Percentiles rank a stretch among this genome's conserved stretches.
These are phyloP conservation scores for cattle (Bos taurus) DNA, from an alignment of 2,113 vertebrate species.

Conservation along the genomic window ARS-UCD2.0 NC_037347.1:62858001-62858500, in stretches of 20 bases:
- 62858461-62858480: conserved; percentile 35
- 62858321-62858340: neutral
- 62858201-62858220: neutral
- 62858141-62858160: neutral
- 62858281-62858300: neutral
- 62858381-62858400: neutral
- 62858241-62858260: neutral
- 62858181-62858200: neutral
- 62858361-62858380: neutral
- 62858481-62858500: neutral
- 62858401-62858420: neutral
- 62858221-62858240: neutral
- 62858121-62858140: neutral
- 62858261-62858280: neutral
- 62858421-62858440: neutral
- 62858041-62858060: neutral
- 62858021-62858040: neutral
- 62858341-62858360: neutral
- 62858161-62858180: neutral
- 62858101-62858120: neutral
- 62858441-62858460: neutral
- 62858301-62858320: neutral
- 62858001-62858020: neutral
- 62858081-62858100: neutral
- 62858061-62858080: neutral